Conservation (phyloP, 2,888 invertebrate species). For the Machimus atricapillus region DNA sequence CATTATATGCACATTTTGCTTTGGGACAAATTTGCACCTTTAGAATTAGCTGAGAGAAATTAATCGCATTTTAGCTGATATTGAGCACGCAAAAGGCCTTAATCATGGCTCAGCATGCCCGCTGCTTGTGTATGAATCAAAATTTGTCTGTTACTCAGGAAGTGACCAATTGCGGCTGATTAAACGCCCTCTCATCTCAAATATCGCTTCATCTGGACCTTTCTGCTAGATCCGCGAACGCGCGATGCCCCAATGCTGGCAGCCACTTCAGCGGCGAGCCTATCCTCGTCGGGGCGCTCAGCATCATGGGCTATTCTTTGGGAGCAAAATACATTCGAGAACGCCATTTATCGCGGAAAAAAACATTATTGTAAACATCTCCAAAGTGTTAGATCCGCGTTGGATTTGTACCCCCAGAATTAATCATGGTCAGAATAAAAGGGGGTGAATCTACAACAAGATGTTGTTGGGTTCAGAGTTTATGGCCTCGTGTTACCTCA, state of each 20-base stretch:
- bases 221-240: background rate
- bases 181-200: conserved; percentile 46
- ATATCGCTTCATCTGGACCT: conserved; percentile 36
- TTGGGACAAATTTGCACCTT: background rate
- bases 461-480: background rate
- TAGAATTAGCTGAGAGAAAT: background rate
- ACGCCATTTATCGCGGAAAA: background rate
- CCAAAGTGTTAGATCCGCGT: background rate
- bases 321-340: background rate
- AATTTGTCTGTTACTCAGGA: conserved; percentile 48
- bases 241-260: background rate
- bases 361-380: background rate
- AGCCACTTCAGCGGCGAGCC: background rate
- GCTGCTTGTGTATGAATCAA: conserved; percentile 26
- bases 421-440: background rate
- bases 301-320: background rate
- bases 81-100: conserved; percentile 38
- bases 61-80: conserved; percentile 28
- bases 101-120: conserved; percentile 16
- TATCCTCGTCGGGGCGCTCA: background rate
- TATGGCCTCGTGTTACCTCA: background rate
- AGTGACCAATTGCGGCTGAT: conserved; percentile 46
- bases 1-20: background rate
- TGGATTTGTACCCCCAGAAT: background rate
- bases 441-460: background rate